Conservation (phyloP, 2,797 vertebrate genomes). For the Diplodus sargus region DNA sequence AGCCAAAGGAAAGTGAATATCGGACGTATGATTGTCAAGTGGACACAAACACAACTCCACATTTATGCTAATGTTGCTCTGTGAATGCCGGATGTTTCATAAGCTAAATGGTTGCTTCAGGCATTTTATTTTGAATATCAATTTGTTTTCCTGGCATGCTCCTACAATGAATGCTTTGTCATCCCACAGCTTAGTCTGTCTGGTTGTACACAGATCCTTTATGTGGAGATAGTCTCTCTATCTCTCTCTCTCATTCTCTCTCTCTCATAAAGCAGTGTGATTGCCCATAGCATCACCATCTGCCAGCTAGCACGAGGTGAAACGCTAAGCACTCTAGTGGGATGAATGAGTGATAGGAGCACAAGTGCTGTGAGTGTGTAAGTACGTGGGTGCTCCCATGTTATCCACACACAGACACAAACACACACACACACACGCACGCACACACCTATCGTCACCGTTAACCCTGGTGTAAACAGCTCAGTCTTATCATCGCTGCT, state of each 20-base stretch:
- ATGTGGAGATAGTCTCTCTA: conserved; percentile 6
- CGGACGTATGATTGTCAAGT: neutral
- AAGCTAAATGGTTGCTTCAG: conserved; percentile 1
- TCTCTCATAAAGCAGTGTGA: conserved; percentile 80
- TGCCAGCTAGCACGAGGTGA: conserved; percentile 79
- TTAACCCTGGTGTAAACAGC: conserved; percentile 62
- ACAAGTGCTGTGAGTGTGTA: conserved; percentile 38
- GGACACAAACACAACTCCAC: neutral
- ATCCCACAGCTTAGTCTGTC: conserved; percentile 21
- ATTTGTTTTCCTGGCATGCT: conserved; percentile 11
- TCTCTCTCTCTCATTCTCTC: conserved; percentile 23
- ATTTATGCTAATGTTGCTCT: neutral
- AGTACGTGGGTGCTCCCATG: conserved; percentile 26
- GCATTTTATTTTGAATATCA: conserved; percentile 2
- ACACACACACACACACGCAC: neutral
- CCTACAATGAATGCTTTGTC: conserved; percentile 18
- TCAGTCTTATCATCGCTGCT: conserved; percentile 57
- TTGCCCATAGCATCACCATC: conserved; percentile 87
- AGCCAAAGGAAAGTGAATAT: neutral
- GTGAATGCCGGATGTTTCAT: neutral
- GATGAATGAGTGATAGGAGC: conserved; percentile 70
- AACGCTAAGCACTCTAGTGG: conserved; percentile 81
- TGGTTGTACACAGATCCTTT: conserved; percentile 4
- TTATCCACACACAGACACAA: conserved; percentile 15
- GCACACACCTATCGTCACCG: conserved; percentile 29